Base-by-base conservation (phyloP, 1,140 invertebrate species). In the Papilio dardanus region DNA sequence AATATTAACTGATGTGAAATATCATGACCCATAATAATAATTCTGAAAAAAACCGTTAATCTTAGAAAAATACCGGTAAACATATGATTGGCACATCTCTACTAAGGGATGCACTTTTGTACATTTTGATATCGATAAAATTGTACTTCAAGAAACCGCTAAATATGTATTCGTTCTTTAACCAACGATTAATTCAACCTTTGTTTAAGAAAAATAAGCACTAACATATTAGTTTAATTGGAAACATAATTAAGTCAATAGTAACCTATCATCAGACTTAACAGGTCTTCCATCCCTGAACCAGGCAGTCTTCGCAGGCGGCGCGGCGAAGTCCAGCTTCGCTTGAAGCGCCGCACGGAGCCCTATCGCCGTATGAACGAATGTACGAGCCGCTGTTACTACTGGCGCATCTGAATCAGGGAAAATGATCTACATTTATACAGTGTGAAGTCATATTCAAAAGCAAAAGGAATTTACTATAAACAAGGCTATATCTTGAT, bases 361-460 rank as follows among this genome's bases (percentile, higher is more conserved):
- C 1, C 95, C 96, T 1, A 96, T 91, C 1, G 96, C 95, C 1
- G 96, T 96, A 83, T 97, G 96, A 5, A 97, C 94, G 94, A 96
- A 96, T 0, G 92, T 89, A 21, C 94, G 94, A 1, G 91, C 89
- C 1, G 95, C 93, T 31, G 94, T 93, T 12, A 97, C 94, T 80
- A 96, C 96, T 0, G 97, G 97, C 3, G 96, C 95, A 90, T 97
- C 97, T 97, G 86, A 83, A 75, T 62, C 46, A 28, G 33, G 35
- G 58, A 30, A n/a, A n/a, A n/a, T n/a, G n/a, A n/a, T n/a, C n/a
- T n/a, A n/a, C n/a, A n/a, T n/a, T n/a, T n/a, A n/a, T n/a, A n/a
- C n/a, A n/a, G n/a, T n/a, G n/a, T n/a, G n/a, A n/a, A n/a, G n/a
- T n/a, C n/a, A n/a, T n/a, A n/a, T n/a, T n/a, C n/a, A n/a, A n/a